A percentile compares a stretch with the other conserved stretches of the same genome.
phyloP scores from a whole-genome alignment of 2,888 invertebrate genomes.

The Lepetodrilus schrolli region DNA sequence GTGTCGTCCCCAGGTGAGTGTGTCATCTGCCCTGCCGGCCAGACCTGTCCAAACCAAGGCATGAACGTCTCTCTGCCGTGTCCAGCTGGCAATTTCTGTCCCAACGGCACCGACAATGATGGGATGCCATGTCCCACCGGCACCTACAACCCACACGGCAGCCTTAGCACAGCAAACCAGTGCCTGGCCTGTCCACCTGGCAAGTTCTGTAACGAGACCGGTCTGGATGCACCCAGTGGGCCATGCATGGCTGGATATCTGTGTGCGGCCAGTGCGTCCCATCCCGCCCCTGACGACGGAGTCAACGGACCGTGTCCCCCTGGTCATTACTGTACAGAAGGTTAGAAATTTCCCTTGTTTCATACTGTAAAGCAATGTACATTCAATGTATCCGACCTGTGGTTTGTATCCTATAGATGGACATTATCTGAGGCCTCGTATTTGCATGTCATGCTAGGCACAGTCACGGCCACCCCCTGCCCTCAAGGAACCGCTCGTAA shows the following conservation, averaged over 20 bases:
- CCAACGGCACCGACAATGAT: conserved; percentile 65
- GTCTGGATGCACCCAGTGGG: conserved; percentile 60
- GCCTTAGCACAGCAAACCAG: conserved; percentile 46
- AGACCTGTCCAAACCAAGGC: conserved; percentile 65
- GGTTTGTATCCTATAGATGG: not conserved
- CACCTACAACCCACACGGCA: conserved; percentile 66
- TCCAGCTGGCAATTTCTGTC: conserved; percentile 70
- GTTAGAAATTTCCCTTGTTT: conserved; percentile 45
- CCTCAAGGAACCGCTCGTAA: conserved; percentile 63
- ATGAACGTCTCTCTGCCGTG: conserved; percentile 70
- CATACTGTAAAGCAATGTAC: not conserved
- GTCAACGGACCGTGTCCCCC: conserved; percentile 68
- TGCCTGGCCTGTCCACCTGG: conserved; percentile 69
- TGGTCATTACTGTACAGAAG: conserved; percentile 70
- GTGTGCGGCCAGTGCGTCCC: conserved; percentile 63
- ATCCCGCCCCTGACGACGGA: conserved; percentile 65
- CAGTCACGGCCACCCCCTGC: conserved; percentile 54
- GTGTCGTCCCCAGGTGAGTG: conserved; percentile 54
- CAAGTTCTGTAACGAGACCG: conserved; percentile 66
- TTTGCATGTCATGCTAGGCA: too few relatives aligned
- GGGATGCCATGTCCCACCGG: conserved; percentile 70
- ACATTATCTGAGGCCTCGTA: not conserved
- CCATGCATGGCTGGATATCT: conserved; percentile 69
- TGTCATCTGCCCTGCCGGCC: conserved; percentile 63
- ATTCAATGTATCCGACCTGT: too few relatives aligned